Evolutionary conservation across 2,888 invertebrate species (phyloP).

Genomic region (Papilio gigon): DNA sequence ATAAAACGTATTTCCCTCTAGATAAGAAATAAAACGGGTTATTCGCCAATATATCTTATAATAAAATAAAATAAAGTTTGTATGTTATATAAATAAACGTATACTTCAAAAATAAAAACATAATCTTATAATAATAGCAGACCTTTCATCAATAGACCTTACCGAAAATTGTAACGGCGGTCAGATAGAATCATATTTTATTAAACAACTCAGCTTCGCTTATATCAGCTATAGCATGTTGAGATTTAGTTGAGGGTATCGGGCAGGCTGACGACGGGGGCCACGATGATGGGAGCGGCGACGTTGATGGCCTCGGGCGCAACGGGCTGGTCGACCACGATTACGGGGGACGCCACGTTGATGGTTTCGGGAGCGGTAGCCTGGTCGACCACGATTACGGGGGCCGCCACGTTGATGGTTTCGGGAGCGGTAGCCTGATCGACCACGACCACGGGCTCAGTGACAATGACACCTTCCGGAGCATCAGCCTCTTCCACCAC

Average conservation of each 20-base stretch:
- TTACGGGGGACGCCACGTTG: neutral
- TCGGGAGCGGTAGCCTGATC: constrained; percentile 35
- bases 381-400: constrained; percentile 14
- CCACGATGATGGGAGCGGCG: constrained; percentile 36
- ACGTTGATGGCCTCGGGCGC: constrained; percentile 38
- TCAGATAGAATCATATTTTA: constrained; percentile 15
- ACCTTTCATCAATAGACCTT: constrained; percentile 19
- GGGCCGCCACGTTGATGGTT: too few relatives aligned
- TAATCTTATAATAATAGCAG: constrained; percentile 23
- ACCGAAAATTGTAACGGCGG: constrained; percentile 4
- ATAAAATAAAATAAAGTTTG: neutral
- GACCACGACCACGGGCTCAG: constrained; percentile 38
- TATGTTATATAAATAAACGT: neutral
- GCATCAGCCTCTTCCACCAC: constrained; percentile 31
- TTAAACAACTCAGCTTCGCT: constrained; percentile 1
- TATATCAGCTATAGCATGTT: neutral
- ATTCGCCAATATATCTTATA: too few relatives aligned
- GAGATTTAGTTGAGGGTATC: constrained; percentile 42
- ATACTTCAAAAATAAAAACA: constrained; percentile 5
- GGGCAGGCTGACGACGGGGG: constrained; percentile 41
- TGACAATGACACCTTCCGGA: constrained; percentile 24
- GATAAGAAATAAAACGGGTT: too few relatives aligned
- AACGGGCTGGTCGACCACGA: neutral
- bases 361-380: constrained; percentile 34
- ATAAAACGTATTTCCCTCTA: too few relatives aligned